These are phyloP conservation scores for Heliconius cydno DNA, from an alignment of 2,888 invertebrate species.

Conservation along the genomic window DNA sequence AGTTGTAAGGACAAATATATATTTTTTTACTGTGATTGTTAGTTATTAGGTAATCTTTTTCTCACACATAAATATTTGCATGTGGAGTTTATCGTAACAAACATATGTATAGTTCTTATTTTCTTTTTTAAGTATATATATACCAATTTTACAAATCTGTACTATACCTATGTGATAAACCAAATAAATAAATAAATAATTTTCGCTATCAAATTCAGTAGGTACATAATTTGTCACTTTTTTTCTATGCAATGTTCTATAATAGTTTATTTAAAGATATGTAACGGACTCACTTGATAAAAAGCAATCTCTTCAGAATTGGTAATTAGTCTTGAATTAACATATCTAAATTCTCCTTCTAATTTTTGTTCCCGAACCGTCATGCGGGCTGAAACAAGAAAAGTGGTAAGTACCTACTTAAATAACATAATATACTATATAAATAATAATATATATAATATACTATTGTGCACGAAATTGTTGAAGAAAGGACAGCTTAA, in stretches of 20 bases:
- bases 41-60: too few species aligned
- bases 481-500: background rate
- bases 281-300: constrained; percentile 84
- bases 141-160: too few species aligned
- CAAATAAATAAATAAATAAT: too few species aligned
- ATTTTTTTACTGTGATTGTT: too few species aligned
- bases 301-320: constrained; percentile 97
- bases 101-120: too few species aligned
- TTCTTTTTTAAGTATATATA: too few species aligned
- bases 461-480: background rate
- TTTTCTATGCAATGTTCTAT: background rate
- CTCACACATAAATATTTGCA: too few species aligned
- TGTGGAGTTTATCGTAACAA: too few species aligned
- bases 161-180: too few species aligned
- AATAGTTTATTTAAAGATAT: background rate
- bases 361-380: constrained; percentile 97
- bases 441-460: background rate
- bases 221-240: background rate
- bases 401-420: background rate
- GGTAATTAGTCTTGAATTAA: constrained; percentile 97
- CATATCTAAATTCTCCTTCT: constrained; percentile 99
- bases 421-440: background rate
- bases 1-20: too few species aligned
- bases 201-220: background rate
- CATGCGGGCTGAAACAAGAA: constrained; percentile 82